Conservation (phyloP, 2,113 vertebrate genomes). For the Clarias gariepinus region DNA sequence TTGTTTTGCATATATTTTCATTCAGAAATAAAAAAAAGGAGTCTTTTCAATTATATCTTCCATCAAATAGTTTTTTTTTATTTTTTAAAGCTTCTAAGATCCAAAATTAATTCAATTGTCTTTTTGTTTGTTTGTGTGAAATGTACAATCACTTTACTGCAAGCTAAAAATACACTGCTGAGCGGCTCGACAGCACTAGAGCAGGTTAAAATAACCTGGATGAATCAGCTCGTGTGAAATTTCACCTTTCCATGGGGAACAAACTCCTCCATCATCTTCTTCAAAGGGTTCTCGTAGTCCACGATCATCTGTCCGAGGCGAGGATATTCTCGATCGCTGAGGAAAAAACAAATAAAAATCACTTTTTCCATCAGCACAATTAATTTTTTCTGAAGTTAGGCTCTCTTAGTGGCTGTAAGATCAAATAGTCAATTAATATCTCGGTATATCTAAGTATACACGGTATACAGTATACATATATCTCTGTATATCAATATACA, state of each 20-base stretch:
- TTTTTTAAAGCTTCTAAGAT: not conserved
- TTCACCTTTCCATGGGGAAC: conserved; percentile 96
- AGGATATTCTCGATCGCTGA: conserved; percentile 95
- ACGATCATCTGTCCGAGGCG: conserved; percentile 98
- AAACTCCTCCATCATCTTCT: conserved; percentile 99
- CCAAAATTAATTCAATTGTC: not conserved
- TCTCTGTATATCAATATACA: too few species aligned
- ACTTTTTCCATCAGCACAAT: not conserved
- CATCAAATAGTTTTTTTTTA: not conserved
- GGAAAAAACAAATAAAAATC: conserved; percentile 28
- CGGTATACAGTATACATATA: too few species aligned
- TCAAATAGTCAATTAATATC: not conserved
- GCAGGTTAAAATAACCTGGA: not conserved
- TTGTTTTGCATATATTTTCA: not conserved
- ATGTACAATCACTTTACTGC: not conserved
- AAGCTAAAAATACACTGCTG: not conserved
- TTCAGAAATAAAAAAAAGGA: not conserved
- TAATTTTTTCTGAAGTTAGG: not conserved
- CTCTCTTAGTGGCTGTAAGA: not conserved
- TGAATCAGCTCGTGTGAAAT: not conserved
- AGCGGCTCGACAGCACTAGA: not conserved
- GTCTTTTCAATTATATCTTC: not conserved
- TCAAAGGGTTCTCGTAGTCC: conserved; percentile 96
- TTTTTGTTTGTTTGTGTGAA: not conserved
- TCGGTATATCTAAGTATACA: too few species aligned